Evolutionary conservation across 1,140 invertebrate genomes (phyloP), one percentile per base, ranked within the genome.

Genomic region (Amphibalanus amphitrite): DNA sequence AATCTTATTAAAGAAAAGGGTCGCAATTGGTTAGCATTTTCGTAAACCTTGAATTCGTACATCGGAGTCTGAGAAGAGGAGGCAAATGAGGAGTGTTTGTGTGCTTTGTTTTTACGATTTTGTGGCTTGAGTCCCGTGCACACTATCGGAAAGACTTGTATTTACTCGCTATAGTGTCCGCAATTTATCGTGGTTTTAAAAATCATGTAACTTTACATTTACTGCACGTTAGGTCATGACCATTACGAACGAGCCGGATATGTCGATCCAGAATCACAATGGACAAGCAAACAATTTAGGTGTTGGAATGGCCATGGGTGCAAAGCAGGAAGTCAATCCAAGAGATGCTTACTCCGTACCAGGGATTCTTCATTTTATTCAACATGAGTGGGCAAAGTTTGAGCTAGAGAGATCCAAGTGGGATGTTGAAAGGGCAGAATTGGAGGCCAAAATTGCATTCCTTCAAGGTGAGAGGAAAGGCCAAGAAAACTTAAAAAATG

Each of bases 311-410:
- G 47, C 47, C 3, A 59, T 59, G 47, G 47, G 47, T 59, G 47
- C 47, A 59, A 59, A 59, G 23, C 47, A 59, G 17, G 47, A 59
- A 59, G 47, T 59, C 13, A 59, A 59, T 20, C 47, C 47, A 20
- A 59, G 47, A 23, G 13, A 59, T 59, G 65, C 65, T 47, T 99
- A 98, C 86, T 95, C 95, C 73, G 97, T 99, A 86, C 95, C 95
- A 77, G 96, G 96, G 77, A 97, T 99, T 79, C 85, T 99, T 78
- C 96, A 99, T 86, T 99, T 95, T 84, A 92, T 99, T 78, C 95
- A 99, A 84, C 96, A 99, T 81, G 96, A 99, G 87, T 99, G 96
- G 95, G 92, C 95, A 80, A 88, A 93, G 82, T 98, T 98, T 82
- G 96, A 99, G 84, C 88, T 98, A 83, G 96, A 98, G 83, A 88